Percentiles rank a stretch among this genome's conserved stretches.
These are phyloP conservation scores for Tupiocoris notatus DNA, from an alignment of 2,888 invertebrate genomes.

Conservation along the genomic window DNA sequence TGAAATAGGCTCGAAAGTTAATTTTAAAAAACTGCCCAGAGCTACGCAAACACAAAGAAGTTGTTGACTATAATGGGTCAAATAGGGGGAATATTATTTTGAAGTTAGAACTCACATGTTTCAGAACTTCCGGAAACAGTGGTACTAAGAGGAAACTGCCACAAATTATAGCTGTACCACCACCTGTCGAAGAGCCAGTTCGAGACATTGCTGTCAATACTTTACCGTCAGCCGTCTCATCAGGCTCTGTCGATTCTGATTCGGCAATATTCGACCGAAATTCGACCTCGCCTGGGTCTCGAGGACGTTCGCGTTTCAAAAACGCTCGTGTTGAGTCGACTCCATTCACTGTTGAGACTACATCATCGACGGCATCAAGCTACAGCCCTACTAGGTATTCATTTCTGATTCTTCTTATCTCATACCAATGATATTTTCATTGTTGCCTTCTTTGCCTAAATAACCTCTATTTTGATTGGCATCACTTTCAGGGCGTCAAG, in stretches of 20 bases:
- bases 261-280: background rate
- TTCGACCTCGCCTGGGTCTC: constrained; percentile 19
- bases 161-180: background rate
- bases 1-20: too few species aligned
- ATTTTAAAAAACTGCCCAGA: too few species aligned
- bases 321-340: constrained; percentile 36
- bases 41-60: too few species aligned
- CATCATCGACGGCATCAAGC: constrained; percentile 9
- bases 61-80: too few species aligned
- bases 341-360: constrained; percentile 10
- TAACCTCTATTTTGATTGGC: too few species aligned
- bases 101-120: too few species aligned
- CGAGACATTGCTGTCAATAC: constrained; percentile 2
- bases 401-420: too few species aligned
- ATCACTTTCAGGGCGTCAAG: constrained; percentile 2
- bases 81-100: too few species aligned
- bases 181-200: background rate
- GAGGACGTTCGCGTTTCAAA: constrained; percentile 41
- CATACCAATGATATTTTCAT: background rate
- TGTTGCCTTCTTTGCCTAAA: background rate
- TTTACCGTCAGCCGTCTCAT: constrained; percentile 27
- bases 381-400: constrained; percentile 21
- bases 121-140: background rate
- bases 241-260: background rate
- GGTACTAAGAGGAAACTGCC: constrained; percentile 17